These are phyloP conservation scores for Silurus meridionalis DNA, from an alignment of 2,113 vertebrate species.

Conservation along the genomic window DNA sequence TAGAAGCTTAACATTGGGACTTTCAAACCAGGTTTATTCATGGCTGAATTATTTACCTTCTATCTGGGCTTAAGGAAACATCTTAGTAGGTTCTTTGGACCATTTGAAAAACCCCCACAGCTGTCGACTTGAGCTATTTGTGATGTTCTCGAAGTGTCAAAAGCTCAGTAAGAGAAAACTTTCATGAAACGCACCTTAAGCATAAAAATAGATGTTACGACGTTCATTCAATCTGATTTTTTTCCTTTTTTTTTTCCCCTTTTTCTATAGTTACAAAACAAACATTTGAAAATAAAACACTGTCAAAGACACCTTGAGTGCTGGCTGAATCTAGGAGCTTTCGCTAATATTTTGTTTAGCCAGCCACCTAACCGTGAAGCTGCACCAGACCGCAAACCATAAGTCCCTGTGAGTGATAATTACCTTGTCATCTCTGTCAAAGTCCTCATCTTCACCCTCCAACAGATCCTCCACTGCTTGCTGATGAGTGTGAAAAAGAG, in stretches of 20 bases:
- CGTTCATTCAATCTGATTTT: neutral
- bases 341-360: slow-evolving; percentile 13
- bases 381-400: slow-evolving; percentile 25
- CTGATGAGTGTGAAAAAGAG: slow-evolving; percentile 59
- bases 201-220: neutral
- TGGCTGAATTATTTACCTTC: slow-evolving; percentile 37
- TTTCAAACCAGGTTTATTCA: slow-evolving; percentile 45
- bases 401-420: slow-evolving; percentile 75
- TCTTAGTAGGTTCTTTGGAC: slow-evolving; percentile 28
- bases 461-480: slow-evolving; percentile 97
- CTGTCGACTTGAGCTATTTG: slow-evolving; percentile 23
- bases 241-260: too few species aligned
- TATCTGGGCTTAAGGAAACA: slow-evolving; percentile 35
- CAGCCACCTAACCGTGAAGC: neutral
- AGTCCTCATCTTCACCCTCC: slow-evolving; percentile 96
- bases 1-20: slow-evolving; percentile 44
- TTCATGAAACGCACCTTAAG: neutral
- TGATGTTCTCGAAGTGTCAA: slow-evolving; percentile 33
- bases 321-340: neutral
- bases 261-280: neutral
- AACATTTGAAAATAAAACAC: slow-evolving; percentile 11
- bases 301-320: neutral
- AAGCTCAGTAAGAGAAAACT: slow-evolving; percentile 44
- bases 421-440: slow-evolving; percentile 99
- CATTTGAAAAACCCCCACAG: neutral